Base-by-base conservation (phyloP, 2,888 invertebrate species). In the Ariolimax columbianus region DNA sequence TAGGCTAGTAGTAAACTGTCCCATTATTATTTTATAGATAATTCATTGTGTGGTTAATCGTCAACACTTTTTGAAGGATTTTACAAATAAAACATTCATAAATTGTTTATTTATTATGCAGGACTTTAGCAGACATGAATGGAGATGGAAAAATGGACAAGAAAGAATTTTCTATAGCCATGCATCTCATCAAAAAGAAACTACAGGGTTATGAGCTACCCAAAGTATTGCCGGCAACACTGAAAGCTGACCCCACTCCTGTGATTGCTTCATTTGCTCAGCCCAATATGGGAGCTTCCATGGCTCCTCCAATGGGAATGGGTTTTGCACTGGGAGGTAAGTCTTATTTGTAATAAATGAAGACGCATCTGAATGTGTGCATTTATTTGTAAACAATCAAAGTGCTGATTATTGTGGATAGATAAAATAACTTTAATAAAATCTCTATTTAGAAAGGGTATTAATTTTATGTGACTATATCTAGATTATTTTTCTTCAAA, bases 171-270 rank as follows among this genome's bases (percentile, higher is more conserved):
- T 93, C 94, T 38, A 94, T 94, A 82, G 94, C 94, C 82, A 93
- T 94, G 92, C 93, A 92, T 87, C 89, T 94, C n/a, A 94, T 94
- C 81, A 92, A 93, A 89, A 95, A 98, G 88, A 98, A 98, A 94
- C 95, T 99, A 26, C 96, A 98, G 83, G 98, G 98, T 6, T 96
- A 97, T 91, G 98, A 98, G 93, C 95, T 99, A 82, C 99, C 99
- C 0, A 96, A 97, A 93, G 95, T 95, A 2, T 95, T 99, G 89
- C 99, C 99, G 30, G 96, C 97, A 6, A 92, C 94, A 23, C 91
- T 95, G 81, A 94, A 93, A 86, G 92, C 92, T 43, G 93, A 93
- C 87, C 93, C 94, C 38, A 88, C 89, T 26, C 89, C 91, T 36
- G 88, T 91, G 63, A 89, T 92, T 70, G 92, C 91, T 11, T 89